phyloP scores from a whole-genome alignment of 2,113 vertebrate genomes.

The Raja brachyura region DNA sequence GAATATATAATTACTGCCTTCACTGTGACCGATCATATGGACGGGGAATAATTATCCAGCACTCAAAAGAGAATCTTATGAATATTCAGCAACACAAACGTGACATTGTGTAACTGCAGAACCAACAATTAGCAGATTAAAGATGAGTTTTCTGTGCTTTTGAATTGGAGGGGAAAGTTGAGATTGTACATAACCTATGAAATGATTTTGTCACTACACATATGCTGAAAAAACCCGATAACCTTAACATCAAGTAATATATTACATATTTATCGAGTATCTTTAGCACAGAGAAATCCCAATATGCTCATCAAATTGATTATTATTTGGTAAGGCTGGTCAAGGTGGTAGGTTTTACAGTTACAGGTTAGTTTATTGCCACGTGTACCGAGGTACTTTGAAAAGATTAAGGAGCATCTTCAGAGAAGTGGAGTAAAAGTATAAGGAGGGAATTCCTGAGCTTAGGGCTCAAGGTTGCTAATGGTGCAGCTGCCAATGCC shows the following conservation, averaged over 20 bases:
- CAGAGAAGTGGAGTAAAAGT: neutral
- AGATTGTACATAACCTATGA: neutral
- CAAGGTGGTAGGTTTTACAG: neutral
- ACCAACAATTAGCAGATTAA: slow-evolving; percentile 42
- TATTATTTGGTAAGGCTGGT: neutral
- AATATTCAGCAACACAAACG: slow-evolving; percentile 49
- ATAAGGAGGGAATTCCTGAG: neutral
- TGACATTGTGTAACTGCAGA: slow-evolving; percentile 46
- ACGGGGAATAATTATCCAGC: slow-evolving; percentile 58
- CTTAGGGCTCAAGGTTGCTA: neutral
- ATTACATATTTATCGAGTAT: neutral
- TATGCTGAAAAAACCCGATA: neutral
- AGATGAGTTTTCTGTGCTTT: slow-evolving; percentile 22
- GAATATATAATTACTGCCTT: slow-evolving; percentile 58
- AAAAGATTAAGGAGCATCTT: neutral
- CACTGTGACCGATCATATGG: slow-evolving; percentile 59
- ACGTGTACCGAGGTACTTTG: too few species aligned
- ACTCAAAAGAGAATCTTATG: slow-evolving; percentile 53
- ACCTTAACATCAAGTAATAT: neutral
- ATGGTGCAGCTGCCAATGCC: neutral
- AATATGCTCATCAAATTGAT: too few species aligned
- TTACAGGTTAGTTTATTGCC: too few species aligned
- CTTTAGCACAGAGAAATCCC: neutral
- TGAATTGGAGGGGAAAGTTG: neutral
- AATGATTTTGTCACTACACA: neutral